Conservation (phyloP, 2,113 vertebrate species). For the Podocnemis expansa region DNA sequence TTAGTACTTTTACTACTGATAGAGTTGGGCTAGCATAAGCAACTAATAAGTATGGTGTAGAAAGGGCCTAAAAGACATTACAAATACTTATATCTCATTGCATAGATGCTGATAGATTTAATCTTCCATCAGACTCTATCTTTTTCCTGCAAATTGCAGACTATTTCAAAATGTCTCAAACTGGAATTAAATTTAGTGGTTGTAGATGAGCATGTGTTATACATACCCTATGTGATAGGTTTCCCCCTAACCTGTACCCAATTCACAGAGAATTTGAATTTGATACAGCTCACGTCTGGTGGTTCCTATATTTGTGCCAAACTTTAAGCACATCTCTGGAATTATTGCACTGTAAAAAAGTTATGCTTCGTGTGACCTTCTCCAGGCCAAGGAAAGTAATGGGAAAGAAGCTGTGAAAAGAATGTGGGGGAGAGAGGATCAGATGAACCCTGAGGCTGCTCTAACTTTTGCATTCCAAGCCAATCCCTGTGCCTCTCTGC, state of each 20-base stretch:
- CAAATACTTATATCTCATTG: not conserved
- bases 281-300: not conserved
- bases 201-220: not conserved
- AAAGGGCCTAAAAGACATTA: not conserved
- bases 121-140: too few relatives aligned
- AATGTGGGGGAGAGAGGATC: not conserved
- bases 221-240: rapidly evolving
- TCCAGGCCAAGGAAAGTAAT: not conserved
- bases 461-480: too few relatives aligned
- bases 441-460: too few relatives aligned
- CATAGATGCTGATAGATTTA: not conserved
- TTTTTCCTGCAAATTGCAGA: not conserved
- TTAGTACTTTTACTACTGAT: rapidly evolving
- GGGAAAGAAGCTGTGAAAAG: not conserved
- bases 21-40: not conserved
- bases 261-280: not conserved
- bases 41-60: not conserved
- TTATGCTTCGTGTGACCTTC: not conserved
- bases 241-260: not conserved
- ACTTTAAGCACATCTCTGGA: not conserved
- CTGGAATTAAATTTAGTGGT: not conserved
- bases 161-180: not conserved
- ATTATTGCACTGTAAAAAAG: not conserved
- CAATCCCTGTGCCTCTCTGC: too few relatives aligned
- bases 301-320: not conserved